Evolutionary conservation across 2,113 vertebrate species (phyloP), one percentile per base, ranked within the genome.

Genomic region (Cyprinodon tularosa): DNA sequence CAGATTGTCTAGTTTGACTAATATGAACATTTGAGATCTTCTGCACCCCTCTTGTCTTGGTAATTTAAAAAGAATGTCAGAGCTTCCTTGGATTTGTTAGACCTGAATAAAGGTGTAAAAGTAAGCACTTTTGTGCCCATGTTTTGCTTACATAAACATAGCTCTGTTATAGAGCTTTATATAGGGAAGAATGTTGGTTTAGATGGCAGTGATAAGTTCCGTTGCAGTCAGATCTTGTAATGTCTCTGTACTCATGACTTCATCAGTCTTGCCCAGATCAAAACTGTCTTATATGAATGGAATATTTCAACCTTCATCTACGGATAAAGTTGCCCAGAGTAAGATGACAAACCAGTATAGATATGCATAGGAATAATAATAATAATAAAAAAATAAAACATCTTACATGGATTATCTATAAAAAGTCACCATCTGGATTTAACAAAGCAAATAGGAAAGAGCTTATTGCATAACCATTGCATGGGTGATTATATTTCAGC

Each of bases 191-290:
- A 63, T 20, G 22, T 48, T 7, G 10, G 22, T 50, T 68, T 48
- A 50, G 66, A 68, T 40, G 14, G 42, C 65, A 14, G 36, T 53
- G 17, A 22, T 69, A 5, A 39, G 48, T 69, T 42, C 60, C 22
- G 8, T 62, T 71, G 71, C 45, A 15, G 13, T 64, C 66, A 47
- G 83, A 42, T 66, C 37, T 37, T 67, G 57, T 68, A 47, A 62
- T 65, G 38, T 37, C 68, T 22, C 39, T 39, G 10, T 57, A 37
- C 73, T 76, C 59, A 62, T 74, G 50, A 53, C 40, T 68, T 14
- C 62, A 78, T 81, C 61, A 66, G 48, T 66, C 40, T 12, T 62
- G 15, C 59, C 66, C 62, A 76, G n/a, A 71, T 15, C 22, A 38
- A 72, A 64, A n/a, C 36, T 53, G 45, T 77, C 15, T 66, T 20